Evolutionary conservation across 2,113 vertebrate species (phyloP).

Genomic region (Archocentrus centrarchus): DNA sequence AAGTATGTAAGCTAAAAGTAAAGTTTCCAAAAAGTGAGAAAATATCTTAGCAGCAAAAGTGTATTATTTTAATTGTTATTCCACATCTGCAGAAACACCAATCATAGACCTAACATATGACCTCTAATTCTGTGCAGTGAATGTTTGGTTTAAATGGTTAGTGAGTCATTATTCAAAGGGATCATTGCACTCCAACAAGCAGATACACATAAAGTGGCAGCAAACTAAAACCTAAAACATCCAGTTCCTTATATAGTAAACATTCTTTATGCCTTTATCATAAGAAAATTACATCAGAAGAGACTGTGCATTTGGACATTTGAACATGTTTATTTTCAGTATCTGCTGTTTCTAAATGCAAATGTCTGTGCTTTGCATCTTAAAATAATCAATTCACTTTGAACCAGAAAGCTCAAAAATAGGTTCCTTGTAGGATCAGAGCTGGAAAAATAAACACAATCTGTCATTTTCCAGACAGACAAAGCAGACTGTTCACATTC

Average conservation of each 20-base stretch:
- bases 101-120: not conserved
- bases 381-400: conserved; percentile 26
- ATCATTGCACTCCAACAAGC: not conserved
- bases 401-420: conserved; percentile 24
- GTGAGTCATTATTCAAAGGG: not conserved
- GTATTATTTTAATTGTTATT: not conserved
- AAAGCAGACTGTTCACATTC: not conserved
- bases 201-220: conserved; percentile 5
- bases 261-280: conserved; percentile 64
- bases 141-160: not conserved
- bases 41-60: not conserved
- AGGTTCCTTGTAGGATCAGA: conserved; percentile 23
- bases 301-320: conserved; percentile 12
- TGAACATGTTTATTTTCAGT: conserved; percentile 34
- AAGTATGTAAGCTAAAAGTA: too few relatives aligned
- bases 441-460: conserved; percentile 25
- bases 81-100: not conserved
- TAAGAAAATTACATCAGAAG: conserved; percentile 25
- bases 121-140: not conserved
- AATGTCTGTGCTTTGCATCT: conserved; percentile 31
- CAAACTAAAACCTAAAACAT: conserved; percentile 19
- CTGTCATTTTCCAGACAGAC: conserved; percentile 19
- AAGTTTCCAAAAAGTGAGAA: not conserved
- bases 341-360: conserved; percentile 52
- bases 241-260: conserved; percentile 55